A percentile compares a stretch with the other conserved stretches of the same genome.
These are phyloP conservation scores for Salvelinus alpinus DNA, from an alignment of 2,113 vertebrate species.

Conservation along the genomic window DNA sequence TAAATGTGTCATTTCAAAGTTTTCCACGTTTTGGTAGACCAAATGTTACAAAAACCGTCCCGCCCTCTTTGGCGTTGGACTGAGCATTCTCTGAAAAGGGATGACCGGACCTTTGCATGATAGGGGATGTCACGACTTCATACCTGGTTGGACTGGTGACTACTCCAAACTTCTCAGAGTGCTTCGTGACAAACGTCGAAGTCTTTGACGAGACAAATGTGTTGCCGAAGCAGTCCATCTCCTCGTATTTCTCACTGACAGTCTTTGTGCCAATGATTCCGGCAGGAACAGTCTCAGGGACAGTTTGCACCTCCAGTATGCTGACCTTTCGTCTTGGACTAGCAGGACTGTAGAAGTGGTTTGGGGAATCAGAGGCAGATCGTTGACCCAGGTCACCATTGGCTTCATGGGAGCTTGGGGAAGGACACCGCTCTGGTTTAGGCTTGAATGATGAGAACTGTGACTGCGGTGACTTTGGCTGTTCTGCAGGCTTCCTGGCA, in stretches of 20 bases:
- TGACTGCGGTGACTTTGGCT: constrained; percentile 43
- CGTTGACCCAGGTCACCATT: constrained; percentile 28
- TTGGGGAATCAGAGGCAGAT: constrained; percentile 29
- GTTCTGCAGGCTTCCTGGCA: constrained; percentile 74
- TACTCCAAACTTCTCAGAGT: constrained; percentile 72
- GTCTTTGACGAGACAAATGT: constrained; percentile 78
- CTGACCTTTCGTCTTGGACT: constrained; percentile 77
- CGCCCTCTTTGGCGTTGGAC: constrained; percentile 66
- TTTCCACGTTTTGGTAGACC: constrained; percentile 71
- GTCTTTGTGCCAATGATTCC: constrained; percentile 79
- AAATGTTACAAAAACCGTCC: constrained; percentile 78
- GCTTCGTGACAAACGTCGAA: constrained; percentile 83
- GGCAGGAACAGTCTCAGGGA: constrained; percentile 64
- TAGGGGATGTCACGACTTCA: constrained; percentile 73
- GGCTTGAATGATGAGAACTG: constrained; percentile 54
- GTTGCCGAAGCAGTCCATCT: constrained; percentile 84
- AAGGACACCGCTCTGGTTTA: constrained; percentile 29
- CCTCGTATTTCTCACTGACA: constrained; percentile 84
- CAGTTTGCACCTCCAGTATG: constrained; percentile 81
- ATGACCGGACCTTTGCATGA: constrained; percentile 61
- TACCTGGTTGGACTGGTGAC: constrained; percentile 68
- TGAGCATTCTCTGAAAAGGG: constrained; percentile 61
- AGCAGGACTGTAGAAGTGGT: constrained; percentile 56
- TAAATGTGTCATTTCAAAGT: constrained; percentile 39
- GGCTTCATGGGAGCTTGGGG: constrained; percentile 14